Percentiles rank a stretch among this genome's conserved stretches.
Conservation (phyloP, 2,888 invertebrate genomes). For the Drosophila lacicola region DNA sequence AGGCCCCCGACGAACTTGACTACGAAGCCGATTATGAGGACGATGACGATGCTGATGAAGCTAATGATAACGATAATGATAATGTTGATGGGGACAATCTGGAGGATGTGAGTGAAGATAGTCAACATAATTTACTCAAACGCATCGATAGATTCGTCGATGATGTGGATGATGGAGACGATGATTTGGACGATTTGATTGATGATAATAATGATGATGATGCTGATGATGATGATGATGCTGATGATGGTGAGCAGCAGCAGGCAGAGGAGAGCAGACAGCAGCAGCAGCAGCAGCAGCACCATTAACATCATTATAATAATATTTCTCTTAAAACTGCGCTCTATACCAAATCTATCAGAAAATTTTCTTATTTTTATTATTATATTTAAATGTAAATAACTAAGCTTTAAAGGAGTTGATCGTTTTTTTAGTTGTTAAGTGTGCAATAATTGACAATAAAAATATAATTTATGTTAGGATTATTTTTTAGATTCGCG, state of each 20-base stretch:
- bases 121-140: conserved; percentile 73
- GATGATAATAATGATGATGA: conserved; percentile 40
- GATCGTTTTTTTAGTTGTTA: conserved; percentile 62
- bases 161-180: conserved; percentile 71
- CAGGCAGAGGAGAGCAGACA: not conserved
- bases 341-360: conserved; percentile 84
- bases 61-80: conserved; percentile 40
- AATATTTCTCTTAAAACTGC: conserved; percentile 69
- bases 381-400: conserved; percentile 62
- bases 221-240: conserved; percentile 28
- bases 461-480: conserved; percentile 25
- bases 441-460: conserved; percentile 63
- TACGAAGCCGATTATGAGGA: conserved; percentile 46
- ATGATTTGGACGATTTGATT: conserved; percentile 65
- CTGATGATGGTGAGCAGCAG: conserved; percentile 12
- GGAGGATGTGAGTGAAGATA: conserved; percentile 34
- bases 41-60: conserved; percentile 22
- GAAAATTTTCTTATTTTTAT: conserved; percentile 55
- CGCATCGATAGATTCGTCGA: conserved; percentile 77
- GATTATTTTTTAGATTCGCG: not conserved
- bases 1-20: conserved; percentile 50
- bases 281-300: conserved; percentile 25
- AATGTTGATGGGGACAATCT: conserved; percentile 38
- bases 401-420: conserved; percentile 59
- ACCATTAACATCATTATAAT: conserved; percentile 36